phyloP scores from a whole-genome alignment of 1,140 invertebrate genomes.

The Teleopsis dalmanni region DNA sequence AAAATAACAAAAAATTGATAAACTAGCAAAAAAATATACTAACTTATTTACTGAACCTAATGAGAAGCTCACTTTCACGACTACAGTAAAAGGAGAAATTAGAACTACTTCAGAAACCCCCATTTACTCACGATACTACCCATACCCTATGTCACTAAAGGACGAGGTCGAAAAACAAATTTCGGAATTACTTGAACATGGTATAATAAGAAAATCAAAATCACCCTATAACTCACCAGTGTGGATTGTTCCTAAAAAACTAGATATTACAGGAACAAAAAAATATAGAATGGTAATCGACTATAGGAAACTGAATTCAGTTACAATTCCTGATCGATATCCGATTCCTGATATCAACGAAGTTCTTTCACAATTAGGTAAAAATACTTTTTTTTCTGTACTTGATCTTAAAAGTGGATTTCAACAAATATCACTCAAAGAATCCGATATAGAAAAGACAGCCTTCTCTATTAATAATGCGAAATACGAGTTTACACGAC shows the following conservation, averaged over 20 bases:
- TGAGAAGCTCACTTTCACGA: neutral
- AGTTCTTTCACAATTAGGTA: conserved; percentile 41
- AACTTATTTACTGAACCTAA: conserved; percentile 1
- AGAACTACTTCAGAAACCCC: conserved; percentile 1
- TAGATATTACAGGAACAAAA: conserved; percentile 19
- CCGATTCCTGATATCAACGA: conserved; percentile 48
- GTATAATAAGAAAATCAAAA: conserved; percentile 14
- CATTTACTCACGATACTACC: conserved; percentile 1
- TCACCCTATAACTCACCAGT: conserved; percentile 20
- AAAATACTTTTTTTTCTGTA: conserved; percentile 39
- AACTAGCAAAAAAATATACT: neutral
- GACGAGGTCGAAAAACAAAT: conserved; percentile 17
- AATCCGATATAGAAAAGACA: neutral
- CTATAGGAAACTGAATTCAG: conserved; percentile 32
- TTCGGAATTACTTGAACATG: conserved; percentile 21
- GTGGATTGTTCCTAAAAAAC: conserved; percentile 15
- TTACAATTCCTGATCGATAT: conserved; percentile 43
- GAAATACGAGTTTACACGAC: neutral
- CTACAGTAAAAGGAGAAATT: neutral
- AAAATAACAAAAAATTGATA: neutral
- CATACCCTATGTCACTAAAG: conserved; percentile 2
- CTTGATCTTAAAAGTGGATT: neutral
- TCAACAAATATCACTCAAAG: neutral
- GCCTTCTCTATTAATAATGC: conserved; percentile 14
- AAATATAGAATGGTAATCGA: conserved; percentile 38